Evolutionary conservation across 1,140 invertebrate genomes (phyloP), one percentile per base, ranked within the genome.

Genomic region (Globodera rostochiensis): DNA sequence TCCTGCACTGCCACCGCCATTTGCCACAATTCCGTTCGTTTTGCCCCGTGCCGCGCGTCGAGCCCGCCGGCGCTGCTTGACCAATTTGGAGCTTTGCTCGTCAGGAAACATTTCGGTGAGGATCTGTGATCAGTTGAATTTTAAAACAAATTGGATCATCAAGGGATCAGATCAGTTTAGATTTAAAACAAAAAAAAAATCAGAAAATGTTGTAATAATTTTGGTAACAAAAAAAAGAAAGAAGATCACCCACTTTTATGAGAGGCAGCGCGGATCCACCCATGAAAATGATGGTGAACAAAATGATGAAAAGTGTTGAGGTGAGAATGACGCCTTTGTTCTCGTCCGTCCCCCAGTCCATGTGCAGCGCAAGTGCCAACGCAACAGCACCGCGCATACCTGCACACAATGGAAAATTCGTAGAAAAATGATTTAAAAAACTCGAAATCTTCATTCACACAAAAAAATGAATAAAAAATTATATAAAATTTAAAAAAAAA

Each of bases 191-290:
- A 25, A 25, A 25, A 45, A 8, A 2, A 25, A 45, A 3, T 45
- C 53, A 53, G 8, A 53, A 70, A 70, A 45, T 70, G 11, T 70
- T 45, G 36, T 15, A 45, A 25, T 15, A 25, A 9, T 11, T 11
- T 19, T 70, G 67, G 21, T 64, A 3, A 21, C 21, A 36, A 36
- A 36, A 36, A 36, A 25, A 36, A 3, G 1, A 36, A 36, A 45
- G 47, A 21, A 49, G 9, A 60, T 36, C 91, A 91, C 84, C 71
- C 53, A 81, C 80, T 49, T 92, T 98, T 80, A 98, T 91, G 79
- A 99, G 90, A 1, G 97, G 97, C 95, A 98, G 96, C 1, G 97
- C 98, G 0, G 95, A 94, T 6, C 97, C 97, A 79, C 96, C 97
- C 87, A 98, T 94, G 86, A 97, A 92, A 25, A 99, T 91, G 0